A percentile compares a stretch with the other conserved stretches of the same genome.
These are phyloP conservation scores for Dromiciops gliroides DNA, from an alignment of 2,113 vertebrate species.

Conservation along the genomic window DNA sequence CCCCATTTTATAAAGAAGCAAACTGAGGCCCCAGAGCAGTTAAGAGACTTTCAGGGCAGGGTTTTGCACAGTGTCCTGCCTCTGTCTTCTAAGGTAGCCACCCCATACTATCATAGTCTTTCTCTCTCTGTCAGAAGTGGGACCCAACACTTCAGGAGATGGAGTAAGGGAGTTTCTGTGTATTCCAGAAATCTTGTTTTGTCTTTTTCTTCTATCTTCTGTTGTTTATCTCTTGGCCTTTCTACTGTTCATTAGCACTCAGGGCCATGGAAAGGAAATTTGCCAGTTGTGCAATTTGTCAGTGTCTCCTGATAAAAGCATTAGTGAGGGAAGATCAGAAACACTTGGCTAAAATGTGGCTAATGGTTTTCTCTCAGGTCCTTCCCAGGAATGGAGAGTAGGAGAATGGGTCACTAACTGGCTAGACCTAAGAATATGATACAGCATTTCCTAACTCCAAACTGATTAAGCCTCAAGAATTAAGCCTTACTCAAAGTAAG, in stretches of 20 bases:
- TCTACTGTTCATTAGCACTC: constrained; percentile 10
- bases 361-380: neutral
- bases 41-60: neutral
- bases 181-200: neutral
- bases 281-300: neutral
- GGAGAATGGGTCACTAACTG: neutral
- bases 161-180: neutral
- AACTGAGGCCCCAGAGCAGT: neutral
- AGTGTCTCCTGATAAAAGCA: neutral
- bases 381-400: neutral
- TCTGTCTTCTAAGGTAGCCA: neutral
- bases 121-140: neutral
- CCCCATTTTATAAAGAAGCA: neutral
- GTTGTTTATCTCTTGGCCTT: neutral
- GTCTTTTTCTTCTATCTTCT: neutral
- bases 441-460: neutral
- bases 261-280: neutral
- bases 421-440: neutral
- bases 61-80: neutral
- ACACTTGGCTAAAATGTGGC: neutral
- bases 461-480: neutral
- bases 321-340: neutral
- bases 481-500: neutral
- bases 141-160: neutral
- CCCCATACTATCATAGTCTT: neutral